Percentiles rank a stretch among this genome's conserved stretches.
These are phyloP conservation scores for Pterocles burchelli DNA, from an alignment of 2,113 vertebrate species.

Conservation along the genomic window DNA sequence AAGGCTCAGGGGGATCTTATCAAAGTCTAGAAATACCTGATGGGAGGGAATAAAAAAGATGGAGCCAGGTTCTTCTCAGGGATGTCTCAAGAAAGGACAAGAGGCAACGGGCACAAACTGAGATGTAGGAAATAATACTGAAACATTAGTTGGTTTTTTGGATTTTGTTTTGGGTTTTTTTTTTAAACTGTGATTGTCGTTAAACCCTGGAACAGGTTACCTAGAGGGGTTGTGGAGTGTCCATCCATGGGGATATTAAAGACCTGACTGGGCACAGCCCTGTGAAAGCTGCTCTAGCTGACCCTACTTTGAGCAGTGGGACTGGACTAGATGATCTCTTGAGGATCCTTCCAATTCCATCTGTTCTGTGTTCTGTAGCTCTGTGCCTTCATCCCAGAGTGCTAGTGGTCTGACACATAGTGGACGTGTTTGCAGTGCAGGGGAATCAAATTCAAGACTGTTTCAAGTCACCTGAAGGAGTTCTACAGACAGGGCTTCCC, in stretches of 20 bases:
- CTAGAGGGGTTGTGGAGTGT: background rate
- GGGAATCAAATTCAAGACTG: background rate
- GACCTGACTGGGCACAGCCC: background rate
- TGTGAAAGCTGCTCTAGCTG: background rate
- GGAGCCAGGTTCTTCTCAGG: background rate
- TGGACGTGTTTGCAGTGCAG: background rate
- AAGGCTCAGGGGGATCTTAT: background rate
- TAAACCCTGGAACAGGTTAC: background rate
- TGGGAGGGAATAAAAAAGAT: background rate
- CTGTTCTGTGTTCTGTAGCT: background rate
- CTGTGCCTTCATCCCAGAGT: background rate
- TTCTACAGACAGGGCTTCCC: background rate
- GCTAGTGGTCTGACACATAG: rapidly evolving
- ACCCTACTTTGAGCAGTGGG: background rate
- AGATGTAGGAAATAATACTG: background rate
- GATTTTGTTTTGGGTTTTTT: background rate
- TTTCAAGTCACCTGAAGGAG: background rate
- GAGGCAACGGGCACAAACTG: background rate
- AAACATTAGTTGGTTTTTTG: background rate
- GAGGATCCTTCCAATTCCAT: background rate
- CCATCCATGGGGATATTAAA: background rate
- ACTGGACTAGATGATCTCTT: background rate
- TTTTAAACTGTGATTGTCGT: background rate
- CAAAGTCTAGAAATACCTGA: background rate
- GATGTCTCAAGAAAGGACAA: background rate